Evolutionary conservation across 1,140 invertebrate genomes (phyloP).

Genomic region (Euglossa dilemma): DNA sequence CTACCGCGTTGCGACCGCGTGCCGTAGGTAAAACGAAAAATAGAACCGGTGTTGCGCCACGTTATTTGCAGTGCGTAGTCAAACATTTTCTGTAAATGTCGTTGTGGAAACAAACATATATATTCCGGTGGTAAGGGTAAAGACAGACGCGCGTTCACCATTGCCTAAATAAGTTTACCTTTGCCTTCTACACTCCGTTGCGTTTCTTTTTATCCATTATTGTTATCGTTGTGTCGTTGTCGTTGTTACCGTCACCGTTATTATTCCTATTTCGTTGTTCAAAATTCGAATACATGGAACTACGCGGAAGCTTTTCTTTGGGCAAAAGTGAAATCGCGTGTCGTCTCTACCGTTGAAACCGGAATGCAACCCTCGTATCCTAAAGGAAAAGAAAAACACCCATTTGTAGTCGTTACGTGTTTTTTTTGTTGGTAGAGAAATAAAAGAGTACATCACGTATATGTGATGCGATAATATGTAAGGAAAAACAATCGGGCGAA

Average conservation of each 20-base stretch:
- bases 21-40: constrained; percentile 27
- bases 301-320: neutral
- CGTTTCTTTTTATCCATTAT: neutral
- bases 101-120: constrained; percentile 52
- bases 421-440: constrained; percentile 67
- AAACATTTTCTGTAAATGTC: constrained; percentile 52
- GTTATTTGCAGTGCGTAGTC: constrained; percentile 77
- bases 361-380: constrained; percentile 56
- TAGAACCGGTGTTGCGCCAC: constrained; percentile 79
- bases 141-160: constrained; percentile 24
- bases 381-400: constrained; percentile 72
- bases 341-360: constrained; percentile 37
- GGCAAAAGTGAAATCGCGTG: constrained; percentile 18
- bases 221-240: no score
- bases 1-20: no score
- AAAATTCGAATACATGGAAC: no score
- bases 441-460: neutral
- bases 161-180: constrained; percentile 8
- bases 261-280: neutral
- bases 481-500: neutral
- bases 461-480: neutral
- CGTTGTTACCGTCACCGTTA: no score
- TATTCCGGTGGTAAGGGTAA: constrained; percentile 38
- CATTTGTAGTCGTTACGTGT: constrained; percentile 78
- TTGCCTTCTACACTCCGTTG: neutral